phyloP scores from a whole-genome alignment of 2,113 vertebrate species.

The Peromyscus maniculatus region DNA sequence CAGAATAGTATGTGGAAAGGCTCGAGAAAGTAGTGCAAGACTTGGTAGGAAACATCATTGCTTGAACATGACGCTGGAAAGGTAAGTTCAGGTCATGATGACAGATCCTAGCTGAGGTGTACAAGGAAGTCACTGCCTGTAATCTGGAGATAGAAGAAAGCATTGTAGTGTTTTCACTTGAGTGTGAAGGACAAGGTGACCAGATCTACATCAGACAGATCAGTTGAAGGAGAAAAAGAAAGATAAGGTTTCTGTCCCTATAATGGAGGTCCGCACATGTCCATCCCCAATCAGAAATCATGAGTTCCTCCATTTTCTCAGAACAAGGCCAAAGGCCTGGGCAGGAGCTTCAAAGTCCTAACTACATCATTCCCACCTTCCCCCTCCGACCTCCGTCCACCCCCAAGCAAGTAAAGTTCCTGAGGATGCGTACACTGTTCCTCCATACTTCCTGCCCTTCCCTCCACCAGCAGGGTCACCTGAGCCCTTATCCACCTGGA shows the following conservation, averaged over 20 bases:
- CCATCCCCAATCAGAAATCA: neutral
- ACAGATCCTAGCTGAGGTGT: neutral
- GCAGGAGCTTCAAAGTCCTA: neutral
- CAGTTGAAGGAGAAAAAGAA: neutral
- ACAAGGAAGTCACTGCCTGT: neutral
- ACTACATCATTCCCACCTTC: neutral
- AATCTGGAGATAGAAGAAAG: neutral
- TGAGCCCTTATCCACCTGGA: neutral
- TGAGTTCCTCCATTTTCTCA: neutral
- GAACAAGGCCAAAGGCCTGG: neutral
- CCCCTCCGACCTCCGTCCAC: neutral
- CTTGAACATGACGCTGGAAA: neutral
- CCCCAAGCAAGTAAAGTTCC: too few relatives aligned
- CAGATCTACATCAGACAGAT: neutral
- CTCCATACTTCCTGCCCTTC: neutral
- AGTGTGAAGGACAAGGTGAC: too few relatives aligned
- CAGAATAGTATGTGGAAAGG: neutral
- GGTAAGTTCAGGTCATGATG: neutral
- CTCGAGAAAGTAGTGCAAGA: accelerated
- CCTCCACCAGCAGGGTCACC: neutral
- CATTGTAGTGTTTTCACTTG: neutral
- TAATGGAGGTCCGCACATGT: neutral
- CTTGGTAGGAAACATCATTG: neutral
- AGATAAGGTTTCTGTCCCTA: neutral
- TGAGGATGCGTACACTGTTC: accelerated